Evolutionary conservation across 2,113 vertebrate genomes (phyloP).

Genomic region (Lagopus leucura): DNA sequence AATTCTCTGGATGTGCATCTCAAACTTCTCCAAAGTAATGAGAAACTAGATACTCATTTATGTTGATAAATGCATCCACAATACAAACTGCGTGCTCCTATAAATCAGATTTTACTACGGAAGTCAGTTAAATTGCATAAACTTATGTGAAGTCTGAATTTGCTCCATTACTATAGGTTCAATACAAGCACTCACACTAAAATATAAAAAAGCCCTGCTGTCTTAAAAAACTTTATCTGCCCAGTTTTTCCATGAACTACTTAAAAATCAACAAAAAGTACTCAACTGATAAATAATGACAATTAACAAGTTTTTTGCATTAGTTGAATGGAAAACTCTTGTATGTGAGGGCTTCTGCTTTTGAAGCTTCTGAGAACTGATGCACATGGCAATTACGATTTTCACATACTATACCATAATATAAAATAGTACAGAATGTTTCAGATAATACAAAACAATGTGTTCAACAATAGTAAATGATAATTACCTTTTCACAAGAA

Average conservation of each 20-base stretch:
- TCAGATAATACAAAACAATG: not conserved
- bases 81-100: not conserved
- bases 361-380: not conserved
- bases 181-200: not conserved
- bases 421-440: not conserved
- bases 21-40: not conserved
- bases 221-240: not conserved
- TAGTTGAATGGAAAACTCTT: not conserved
- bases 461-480: not conserved
- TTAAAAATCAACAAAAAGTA: not conserved
- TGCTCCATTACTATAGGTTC: not conserved
- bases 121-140: not conserved
- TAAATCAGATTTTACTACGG: not conserved
- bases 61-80: slow-evolving; percentile 15
- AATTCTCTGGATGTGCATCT: slow-evolving; percentile 39
- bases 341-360: not conserved
- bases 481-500: not conserved
- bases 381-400: not conserved
- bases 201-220: not conserved
- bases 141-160: not conserved
- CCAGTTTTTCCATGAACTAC: not conserved
- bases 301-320: not conserved
- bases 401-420: not conserved
- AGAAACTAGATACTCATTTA: slow-evolving; percentile 42
- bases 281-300: not conserved